Conservation (phyloP, 2,113 vertebrate species). For the Thalassoma bifasciatum region DNA sequence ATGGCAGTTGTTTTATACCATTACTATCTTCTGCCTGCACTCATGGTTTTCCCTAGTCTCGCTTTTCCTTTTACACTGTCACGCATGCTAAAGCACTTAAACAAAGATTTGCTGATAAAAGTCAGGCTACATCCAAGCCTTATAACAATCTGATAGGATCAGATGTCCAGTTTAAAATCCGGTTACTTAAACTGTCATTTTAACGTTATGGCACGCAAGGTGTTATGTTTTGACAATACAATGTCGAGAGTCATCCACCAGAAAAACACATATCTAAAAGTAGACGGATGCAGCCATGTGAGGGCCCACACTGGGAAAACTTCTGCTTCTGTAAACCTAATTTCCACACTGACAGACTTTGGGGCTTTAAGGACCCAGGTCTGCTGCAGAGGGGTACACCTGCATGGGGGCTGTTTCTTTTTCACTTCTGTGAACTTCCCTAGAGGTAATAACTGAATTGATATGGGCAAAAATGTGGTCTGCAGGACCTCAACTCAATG, state of each 20-base stretch:
- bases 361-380: neutral
- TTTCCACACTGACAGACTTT: neutral
- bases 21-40: conserved; percentile 47
- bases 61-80: conserved; percentile 39
- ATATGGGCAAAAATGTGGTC: too few relatives aligned
- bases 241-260: neutral
- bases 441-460: too few relatives aligned
- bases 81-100: conserved; percentile 20
- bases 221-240: conserved; percentile 24
- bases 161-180: conserved; percentile 41
- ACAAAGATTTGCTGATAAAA: conserved; percentile 39
- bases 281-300: conserved; percentile 5
- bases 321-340: neutral
- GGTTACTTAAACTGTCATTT: conserved; percentile 46
- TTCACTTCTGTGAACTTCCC: neutral
- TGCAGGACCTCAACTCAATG: too few relatives aligned
- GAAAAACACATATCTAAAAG: conserved; percentile 15
- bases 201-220: conserved; percentile 12
- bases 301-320: conserved; percentile 3
- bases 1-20: conserved; percentile 70
- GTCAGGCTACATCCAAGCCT: neutral
- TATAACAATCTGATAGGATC: conserved; percentile 26
- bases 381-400: neutral
- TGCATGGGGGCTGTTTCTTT: neutral
- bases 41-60: conserved; percentile 36